Evolutionary conservation across 2,797 vertebrate genomes (phyloP), one percentile per base, ranked within the genome.

Genomic region (Erpetoichthys calabaricus): DNA sequence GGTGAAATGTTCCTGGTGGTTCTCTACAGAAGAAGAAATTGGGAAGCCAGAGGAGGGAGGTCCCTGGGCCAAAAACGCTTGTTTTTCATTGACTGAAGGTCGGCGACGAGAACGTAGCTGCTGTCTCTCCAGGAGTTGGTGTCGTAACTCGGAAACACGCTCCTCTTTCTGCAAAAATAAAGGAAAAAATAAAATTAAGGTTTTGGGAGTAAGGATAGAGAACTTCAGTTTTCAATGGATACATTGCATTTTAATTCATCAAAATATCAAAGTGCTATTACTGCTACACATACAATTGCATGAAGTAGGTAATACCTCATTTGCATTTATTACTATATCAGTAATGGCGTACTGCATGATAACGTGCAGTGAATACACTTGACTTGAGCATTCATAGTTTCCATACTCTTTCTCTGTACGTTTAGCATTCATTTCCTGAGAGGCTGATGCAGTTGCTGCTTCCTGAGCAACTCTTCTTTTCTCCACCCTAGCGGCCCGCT

Each of bases 121-220:
- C 68, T 92, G 90, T 0, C 92, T 75, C 68, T 91, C 89, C 5
- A 89, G 86, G 65, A 94, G 85, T 71, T 95, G 92, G 64, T 89
- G 92, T 56, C 92, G 87, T 25, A 96, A 85, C 45, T 92, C 93
- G 0, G 90, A 91, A 1, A 97, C 91, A 0, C 91, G 72, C 59
- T 97, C 91, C 62, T 95, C 90, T 68, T 96, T 97, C 93, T 97
- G 67, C 3, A 3, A 4, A 10, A 43, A 7, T 9, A 4, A 4
- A 57, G 43, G 53, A 5, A n/a, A 44, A 6, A 25, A 49, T 44
- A 41, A 44, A 59, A 25, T 25, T 25, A 25, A 25, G 25, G 4
- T 51, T 41, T 51, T 41, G 41, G 9, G 50, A 9, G 8, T 10
- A 10, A 8, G 8, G 10, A 8, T 8, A 8, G 10, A 8, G 8